Base-by-base conservation (phyloP, 1,140 invertebrate genomes). In the Cataglyphis hispanica region DNA sequence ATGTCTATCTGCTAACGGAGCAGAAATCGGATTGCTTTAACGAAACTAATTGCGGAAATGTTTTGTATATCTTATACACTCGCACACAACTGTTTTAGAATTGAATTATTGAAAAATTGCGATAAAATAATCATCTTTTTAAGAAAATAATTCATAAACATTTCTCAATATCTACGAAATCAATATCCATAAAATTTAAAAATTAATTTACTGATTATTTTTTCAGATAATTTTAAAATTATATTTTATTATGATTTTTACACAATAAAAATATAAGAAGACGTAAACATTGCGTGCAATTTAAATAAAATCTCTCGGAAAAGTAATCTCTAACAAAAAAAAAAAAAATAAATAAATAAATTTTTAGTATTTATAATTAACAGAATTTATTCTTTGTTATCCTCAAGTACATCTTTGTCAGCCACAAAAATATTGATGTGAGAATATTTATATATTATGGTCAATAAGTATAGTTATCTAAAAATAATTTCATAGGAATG, bases 41-140 rank as follows among this genome's bases (percentile, higher is more conserved):
- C 13, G 31, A 75, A 46, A 75, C 16, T 16, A 69, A 58, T 69
- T 69, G 53, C 50, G 16, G 25, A 69, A 56, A 40, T 11, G n/a
- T 22, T 3, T 11, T 11, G 19, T 8, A 27, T 31, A 43, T 27
- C 27, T 19, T 43, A 37, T 13, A 25, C 0, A 43, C 1, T 34
- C 10, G 2, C 5, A 22, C 1, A 34, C 16, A 70, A 19, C 10
- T 46, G 22, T 16, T 75, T 58, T 16, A 25, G 1, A 53, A 13
- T 53, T n/a, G n/a, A n/a, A n/a, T n/a, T 66, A 66, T 66, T 66
- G 53, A n/a, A 43, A 67, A 67, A 25, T 1, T 7, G 2, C 1
- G 43, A 67, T 16, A 13, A 0, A 2, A 53, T 22, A 13, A 67
- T 25, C 19, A 25, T n/a, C 2, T 37, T 58, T 75, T 58, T 75